Evolutionary conservation across 2,113 vertebrate species (phyloP), one percentile per base, ranked within the genome.

Genomic region (Elgaria multicarinata): DNA sequence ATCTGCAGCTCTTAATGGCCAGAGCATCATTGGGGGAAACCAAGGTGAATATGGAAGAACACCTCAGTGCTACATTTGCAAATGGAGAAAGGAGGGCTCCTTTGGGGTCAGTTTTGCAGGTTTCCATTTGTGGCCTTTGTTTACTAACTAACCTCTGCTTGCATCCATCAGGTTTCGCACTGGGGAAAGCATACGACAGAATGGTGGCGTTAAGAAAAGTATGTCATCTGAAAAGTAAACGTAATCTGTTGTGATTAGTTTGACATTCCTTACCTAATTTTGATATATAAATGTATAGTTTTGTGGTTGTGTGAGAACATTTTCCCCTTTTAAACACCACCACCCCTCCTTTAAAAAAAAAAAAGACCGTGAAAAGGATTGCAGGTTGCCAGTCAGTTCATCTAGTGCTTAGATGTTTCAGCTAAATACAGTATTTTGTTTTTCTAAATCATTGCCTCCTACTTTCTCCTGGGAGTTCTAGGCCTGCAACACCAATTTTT

Each of bases 121-220:
- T 13, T 84, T 67, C 33, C 24, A 5, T n/a, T 3, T 82, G 36
- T 39, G 6, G 1, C 84, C 0, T 86, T 83, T 75, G 53, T 80
- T 20, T 87, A 89, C 71, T 83, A 66, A 89, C 86, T 46, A 2
- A 20, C 55, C 18, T 5, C 46, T 86, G 14, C 87, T 44, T 62
- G 77, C 93, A 13, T 87, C 89, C 86, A 83, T 58, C 95, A 99
- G 99, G 99, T 75, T 99, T 99, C 95, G 99, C 99, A 1, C 0
- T 99, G 93, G 99, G 98, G 67, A 99, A 99, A 93, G 98, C 98
- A 81, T 67, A 95, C 82, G 98, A 99, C 87, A 96, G 98, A 93
- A 91, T n/a, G 13, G 97, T 97, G 0, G 99, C 99, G 66, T 95
- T 99, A 82, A 97, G 98, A 94, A 99, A 99, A 93, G 99, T 99